These are phyloP conservation scores for Caenorhabditis doughertyi DNA, from an alignment of 2,888 invertebrate genomes.

Conservation along the genomic window DNA sequence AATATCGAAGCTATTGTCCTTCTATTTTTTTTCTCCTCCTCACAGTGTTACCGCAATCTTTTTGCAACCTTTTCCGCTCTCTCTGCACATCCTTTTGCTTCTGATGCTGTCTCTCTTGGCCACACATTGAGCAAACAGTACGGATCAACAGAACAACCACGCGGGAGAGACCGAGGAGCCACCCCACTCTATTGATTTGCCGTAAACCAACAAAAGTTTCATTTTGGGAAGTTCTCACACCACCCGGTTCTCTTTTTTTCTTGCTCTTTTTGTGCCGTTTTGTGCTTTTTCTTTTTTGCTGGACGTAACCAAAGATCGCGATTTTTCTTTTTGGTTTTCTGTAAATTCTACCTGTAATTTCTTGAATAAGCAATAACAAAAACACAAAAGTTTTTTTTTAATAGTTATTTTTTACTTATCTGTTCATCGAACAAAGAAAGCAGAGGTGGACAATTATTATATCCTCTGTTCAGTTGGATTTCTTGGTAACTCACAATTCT, in stretches of 20 bases:
- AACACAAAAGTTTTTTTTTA: too few relatives aligned
- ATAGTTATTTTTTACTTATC: too few relatives aligned
- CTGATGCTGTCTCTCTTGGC: slow-evolving; percentile 22
- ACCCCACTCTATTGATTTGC: slow-evolving; percentile 40
- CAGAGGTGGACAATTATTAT: slow-evolving; percentile 26
- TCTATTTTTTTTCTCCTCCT: too few relatives aligned
- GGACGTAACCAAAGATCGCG: background rate
- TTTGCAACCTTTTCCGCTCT: slow-evolving; percentile 8
- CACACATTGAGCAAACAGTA: slow-evolving; percentile 53
- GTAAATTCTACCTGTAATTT: too few relatives aligned
- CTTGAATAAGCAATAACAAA: too few relatives aligned
- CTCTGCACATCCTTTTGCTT: slow-evolving; percentile 16
- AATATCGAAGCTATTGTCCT: background rate
- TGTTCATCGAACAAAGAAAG: slow-evolving; percentile 7
- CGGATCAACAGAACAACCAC: slow-evolving; percentile 62
- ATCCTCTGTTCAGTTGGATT: slow-evolving; percentile 3
- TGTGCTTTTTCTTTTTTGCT: background rate
- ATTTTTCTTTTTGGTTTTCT: background rate
- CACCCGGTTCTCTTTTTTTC: slow-evolving; percentile 3
- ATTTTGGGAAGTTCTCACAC: slow-evolving; percentile 19
- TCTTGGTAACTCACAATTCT: background rate
- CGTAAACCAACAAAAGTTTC: slow-evolving; percentile 28
- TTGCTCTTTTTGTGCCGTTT: background rate
- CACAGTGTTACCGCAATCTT: slow-evolving; percentile 8
- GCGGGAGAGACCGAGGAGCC: slow-evolving; percentile 23